A percentile compares a stretch with the other conserved stretches of the same genome.
phyloP scores from a whole-genome alignment of 2,888 invertebrate species.

The Drosophila quasianomalipes region DNA sequence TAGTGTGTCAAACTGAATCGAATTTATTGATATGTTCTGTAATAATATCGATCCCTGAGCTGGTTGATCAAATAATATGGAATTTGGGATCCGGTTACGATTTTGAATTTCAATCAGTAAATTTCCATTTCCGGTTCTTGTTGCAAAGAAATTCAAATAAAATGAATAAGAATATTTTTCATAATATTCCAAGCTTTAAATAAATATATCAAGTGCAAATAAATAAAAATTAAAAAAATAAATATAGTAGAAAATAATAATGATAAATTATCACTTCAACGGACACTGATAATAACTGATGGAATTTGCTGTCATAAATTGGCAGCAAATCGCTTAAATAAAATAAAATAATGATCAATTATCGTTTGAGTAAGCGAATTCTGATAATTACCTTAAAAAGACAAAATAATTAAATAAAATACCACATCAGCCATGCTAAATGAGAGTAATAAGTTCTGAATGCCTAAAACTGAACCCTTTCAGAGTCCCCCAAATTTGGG shows the following conservation, averaged over 20 bases:
- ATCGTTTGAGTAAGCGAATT: neutral
- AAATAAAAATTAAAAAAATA: neutral
- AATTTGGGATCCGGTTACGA: neutral
- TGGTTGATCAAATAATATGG: neutral
- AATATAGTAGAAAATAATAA: neutral
- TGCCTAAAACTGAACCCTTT: neutral
- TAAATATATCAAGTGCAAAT: neutral
- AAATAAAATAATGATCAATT: neutral
- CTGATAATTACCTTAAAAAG: neutral
- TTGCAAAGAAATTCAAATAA: neutral
- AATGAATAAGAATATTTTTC: neutral
- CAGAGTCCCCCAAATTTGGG: neutral
- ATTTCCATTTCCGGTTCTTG: neutral
- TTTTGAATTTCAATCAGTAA: neutral
- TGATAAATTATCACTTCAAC: neutral
- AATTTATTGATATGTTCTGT: too few species aligned
- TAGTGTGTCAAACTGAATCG: neutral
- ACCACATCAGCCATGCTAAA: constrained; percentile 17
- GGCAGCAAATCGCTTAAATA: neutral
- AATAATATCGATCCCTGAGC: too few species aligned
- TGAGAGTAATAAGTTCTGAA: neutral
- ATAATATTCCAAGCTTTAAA: neutral
- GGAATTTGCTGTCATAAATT: neutral
- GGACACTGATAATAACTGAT: constrained; percentile 4
- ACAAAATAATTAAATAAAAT: neutral